Conservation (phyloP, 2,888 invertebrate species). For the Drosophila longiperda region DNA sequence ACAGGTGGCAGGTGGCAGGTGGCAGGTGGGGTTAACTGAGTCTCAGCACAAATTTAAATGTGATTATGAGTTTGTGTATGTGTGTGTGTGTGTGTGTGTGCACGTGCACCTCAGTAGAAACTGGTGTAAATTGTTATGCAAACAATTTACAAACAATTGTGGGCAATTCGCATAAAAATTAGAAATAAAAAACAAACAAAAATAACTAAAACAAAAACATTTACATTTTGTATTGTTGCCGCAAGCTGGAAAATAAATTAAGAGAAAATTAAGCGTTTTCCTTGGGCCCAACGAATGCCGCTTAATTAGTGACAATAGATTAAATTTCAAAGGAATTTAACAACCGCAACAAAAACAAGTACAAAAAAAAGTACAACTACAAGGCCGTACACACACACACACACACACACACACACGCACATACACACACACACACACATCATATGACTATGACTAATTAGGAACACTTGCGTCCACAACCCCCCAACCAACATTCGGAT, state of each 20-base stretch:
- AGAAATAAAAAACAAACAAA: background rate
- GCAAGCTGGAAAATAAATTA: conserved; percentile 68
- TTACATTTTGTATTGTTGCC: conserved; percentile 39
- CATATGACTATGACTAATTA: conserved; percentile 71
- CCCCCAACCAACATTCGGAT: conserved; percentile 12
- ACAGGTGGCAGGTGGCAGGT: background rate
- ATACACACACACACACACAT: background rate
- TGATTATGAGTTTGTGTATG: conserved; percentile 33
- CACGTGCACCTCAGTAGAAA: conserved; percentile 35
- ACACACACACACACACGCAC: conserved; percentile 1
- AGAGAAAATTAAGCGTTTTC: conserved; percentile 76
- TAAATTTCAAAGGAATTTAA: conserved; percentile 77
- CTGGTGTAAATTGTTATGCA: conserved; percentile 77
- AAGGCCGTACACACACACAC: conserved; percentile 10
- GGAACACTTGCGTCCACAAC: conserved; percentile 36
- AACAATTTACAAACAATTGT: conserved; percentile 71
- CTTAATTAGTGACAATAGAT: conserved; percentile 80
- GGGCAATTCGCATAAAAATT: conserved; percentile 1
- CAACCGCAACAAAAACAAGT: conserved; percentile 49
- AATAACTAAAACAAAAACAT: conserved; percentile 14
- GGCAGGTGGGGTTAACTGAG: background rate
- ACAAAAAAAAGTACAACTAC: conserved; percentile 1
- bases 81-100: conserved; percentile 12
- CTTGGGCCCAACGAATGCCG: conserved; percentile 46
- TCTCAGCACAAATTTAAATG: conserved; percentile 10